These are phyloP conservation scores for Holotrichia oblita DNA, from an alignment of 1,140 invertebrate genomes.

Conservation along the genomic window DNA sequence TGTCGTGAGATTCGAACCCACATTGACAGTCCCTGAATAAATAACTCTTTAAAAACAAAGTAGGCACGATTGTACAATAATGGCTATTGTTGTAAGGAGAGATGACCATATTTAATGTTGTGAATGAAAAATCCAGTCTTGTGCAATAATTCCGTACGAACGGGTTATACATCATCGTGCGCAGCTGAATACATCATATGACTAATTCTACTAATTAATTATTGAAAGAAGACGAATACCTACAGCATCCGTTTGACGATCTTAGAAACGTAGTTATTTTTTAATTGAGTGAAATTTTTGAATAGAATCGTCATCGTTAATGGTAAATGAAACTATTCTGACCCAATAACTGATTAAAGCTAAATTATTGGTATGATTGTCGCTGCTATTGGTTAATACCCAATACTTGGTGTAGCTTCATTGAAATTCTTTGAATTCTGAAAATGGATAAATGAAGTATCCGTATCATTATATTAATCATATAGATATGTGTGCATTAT, in stretches of 20 bases:
- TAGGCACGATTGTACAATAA: constrained; percentile 45
- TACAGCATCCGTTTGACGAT: background rate
- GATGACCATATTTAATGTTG: constrained; percentile 40
- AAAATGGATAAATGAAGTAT: too few species aligned
- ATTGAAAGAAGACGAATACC: background rate
- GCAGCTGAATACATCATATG: background rate
- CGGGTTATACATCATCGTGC: background rate
- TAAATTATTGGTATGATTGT: too few species aligned
- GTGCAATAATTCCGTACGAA: constrained; percentile 22
- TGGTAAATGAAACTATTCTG: too few species aligned
- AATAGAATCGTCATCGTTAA: background rate
- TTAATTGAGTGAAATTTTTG: background rate
- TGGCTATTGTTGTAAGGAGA: constrained; percentile 43
- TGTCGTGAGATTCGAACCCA: constrained; percentile 40
- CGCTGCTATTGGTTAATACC: too few species aligned
- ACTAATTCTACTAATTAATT: constrained; percentile 4
- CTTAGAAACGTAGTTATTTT: background rate
- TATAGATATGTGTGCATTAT: too few species aligned
- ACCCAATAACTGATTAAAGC: too few species aligned
- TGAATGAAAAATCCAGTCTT: constrained; percentile 8
- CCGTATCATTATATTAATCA: too few species aligned
- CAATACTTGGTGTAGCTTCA: too few species aligned
- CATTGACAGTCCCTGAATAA: constrained; percentile 42
- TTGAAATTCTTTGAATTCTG: too few species aligned
- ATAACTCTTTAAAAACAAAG: constrained; percentile 45